Evolutionary conservation across 2,888 invertebrate species (phyloP).

Genomic region (Phyllotreta cruciferae): DNA sequence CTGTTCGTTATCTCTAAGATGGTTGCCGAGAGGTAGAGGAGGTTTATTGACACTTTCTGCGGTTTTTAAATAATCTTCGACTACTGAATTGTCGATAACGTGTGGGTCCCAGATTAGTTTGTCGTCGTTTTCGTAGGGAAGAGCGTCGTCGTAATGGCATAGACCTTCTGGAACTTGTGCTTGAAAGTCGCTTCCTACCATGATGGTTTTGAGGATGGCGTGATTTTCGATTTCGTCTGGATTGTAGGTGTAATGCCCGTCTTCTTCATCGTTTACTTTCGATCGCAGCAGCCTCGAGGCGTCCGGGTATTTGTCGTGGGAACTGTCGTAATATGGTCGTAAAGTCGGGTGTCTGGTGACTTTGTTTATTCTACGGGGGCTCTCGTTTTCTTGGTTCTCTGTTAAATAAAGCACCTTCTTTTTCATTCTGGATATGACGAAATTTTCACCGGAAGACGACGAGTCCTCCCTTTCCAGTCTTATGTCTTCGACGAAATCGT

Average conservation of each 20-base stretch:
- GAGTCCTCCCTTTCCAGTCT: constrained; percentile 93
- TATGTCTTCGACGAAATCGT: constrained; percentile 88
- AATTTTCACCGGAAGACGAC: constrained; percentile 85
- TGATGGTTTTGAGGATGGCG: constrained; percentile 79
- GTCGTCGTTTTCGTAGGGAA: constrained; percentile 95
- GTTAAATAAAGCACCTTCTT: constrained; percentile 68
- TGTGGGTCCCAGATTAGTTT: constrained; percentile 93
- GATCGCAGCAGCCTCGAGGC: constrained; percentile 65
- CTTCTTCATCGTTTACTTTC: constrained; percentile 78
- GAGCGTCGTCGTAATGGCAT: constrained; percentile 89
- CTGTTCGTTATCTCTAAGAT: constrained; percentile 87
- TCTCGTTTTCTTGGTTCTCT: constrained; percentile 58
- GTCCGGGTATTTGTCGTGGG: constrained; percentile 58
- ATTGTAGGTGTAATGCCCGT: constrained; percentile 73
- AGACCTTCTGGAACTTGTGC: constrained; percentile 93
- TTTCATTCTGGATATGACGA: constrained; percentile 46
- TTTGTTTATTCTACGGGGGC: constrained; percentile 42
- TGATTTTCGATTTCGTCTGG: constrained; percentile 89
- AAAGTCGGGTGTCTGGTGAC: constrained; percentile 62
- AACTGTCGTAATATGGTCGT: constrained; percentile 63
- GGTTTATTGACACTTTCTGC: constrained; percentile 59
- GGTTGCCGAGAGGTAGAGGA: constrained; percentile 75
- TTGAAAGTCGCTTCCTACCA: constrained; percentile 95
- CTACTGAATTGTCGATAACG: constrained; percentile 72
- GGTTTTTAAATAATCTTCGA: constrained; percentile 81